A percentile compares a stretch with the other conserved stretches of the same genome.
These are phyloP conservation scores for Xerus inauris DNA, from an alignment of 2,113 vertebrate species.

Conservation along the genomic window DNA sequence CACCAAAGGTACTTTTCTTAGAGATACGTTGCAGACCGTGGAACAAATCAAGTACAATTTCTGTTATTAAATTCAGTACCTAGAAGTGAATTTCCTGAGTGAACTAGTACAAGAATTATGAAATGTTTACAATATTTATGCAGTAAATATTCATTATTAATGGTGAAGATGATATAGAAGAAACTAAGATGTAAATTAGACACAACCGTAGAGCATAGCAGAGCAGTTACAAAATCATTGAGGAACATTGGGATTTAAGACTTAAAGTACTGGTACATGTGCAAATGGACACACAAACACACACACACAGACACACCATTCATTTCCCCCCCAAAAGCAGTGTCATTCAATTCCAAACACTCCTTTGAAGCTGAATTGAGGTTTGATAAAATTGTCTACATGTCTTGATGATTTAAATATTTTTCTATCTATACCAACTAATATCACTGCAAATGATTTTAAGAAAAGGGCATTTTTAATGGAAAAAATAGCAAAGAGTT, in stretches of 20 bases:
- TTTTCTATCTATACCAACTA: not conserved
- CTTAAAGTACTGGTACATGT: not conserved
- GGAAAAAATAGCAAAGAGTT: not conserved
- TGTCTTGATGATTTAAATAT: not conserved
- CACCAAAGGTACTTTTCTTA: not conserved
- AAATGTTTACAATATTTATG: not conserved
- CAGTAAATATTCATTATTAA: slow-evolving; percentile 34
- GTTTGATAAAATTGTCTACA: not conserved
- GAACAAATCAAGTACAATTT: not conserved
- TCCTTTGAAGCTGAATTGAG: not conserved
- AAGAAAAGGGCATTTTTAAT: not conserved
- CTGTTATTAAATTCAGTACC: not conserved
- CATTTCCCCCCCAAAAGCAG: not conserved
- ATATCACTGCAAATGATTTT: not conserved
- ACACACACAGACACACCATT: not conserved
- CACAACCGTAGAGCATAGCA: not conserved
- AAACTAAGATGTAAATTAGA: not conserved
- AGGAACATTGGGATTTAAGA: not conserved
- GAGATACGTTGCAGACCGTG: not conserved
- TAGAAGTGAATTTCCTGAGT: not conserved
- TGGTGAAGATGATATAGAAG: not conserved
- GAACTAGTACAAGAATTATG: not conserved
- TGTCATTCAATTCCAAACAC: not conserved
- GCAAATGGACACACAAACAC: rapidly evolving
- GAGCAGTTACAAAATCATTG: not conserved